Conservation (phyloP, 92 coral and sea anemone genomes). For the Palythoa grandiflora region DNA sequence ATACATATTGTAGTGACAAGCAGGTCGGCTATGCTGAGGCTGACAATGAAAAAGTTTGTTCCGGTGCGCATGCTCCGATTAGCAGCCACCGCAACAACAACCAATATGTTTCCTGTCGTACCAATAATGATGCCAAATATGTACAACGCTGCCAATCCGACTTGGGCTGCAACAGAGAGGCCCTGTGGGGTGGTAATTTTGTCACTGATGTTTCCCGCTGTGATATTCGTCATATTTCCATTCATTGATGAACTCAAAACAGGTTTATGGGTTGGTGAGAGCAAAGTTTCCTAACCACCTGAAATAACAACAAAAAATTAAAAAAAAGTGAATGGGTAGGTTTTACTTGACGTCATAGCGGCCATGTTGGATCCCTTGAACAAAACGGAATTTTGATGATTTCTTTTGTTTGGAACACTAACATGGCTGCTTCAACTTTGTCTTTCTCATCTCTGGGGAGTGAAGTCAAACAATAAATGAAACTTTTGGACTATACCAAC, state of each 20-base stretch:
- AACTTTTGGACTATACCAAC: too few relatives aligned
- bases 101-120: constrained; percentile 75
- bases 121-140: constrained; percentile 68
- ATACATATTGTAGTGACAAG: constrained; percentile 76
- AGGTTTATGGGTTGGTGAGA: neutral
- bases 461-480: neutral
- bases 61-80: constrained; percentile 85
- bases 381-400: too few relatives aligned
- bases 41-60: constrained; percentile 81
- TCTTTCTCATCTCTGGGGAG: neutral
- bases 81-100: constrained; percentile 73
- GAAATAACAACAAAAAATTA: neutral
- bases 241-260: constrained; percentile 14
- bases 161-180: constrained; percentile 49
- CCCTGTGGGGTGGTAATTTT: neutral
- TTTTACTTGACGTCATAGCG: too few relatives aligned
- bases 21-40: constrained; percentile 81
- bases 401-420: too few relatives aligned
- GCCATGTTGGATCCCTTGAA: too few relatives aligned
- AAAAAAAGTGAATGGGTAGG: too few relatives aligned
- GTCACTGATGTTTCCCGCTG: neutral
- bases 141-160: constrained; percentile 64
- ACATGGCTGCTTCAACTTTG: too few relatives aligned
- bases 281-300: constrained; percentile 5
- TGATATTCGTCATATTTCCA: neutral